Base-by-base conservation (phyloP, 2,797 vertebrate genomes). In the Dryobates pubescens region DNA sequence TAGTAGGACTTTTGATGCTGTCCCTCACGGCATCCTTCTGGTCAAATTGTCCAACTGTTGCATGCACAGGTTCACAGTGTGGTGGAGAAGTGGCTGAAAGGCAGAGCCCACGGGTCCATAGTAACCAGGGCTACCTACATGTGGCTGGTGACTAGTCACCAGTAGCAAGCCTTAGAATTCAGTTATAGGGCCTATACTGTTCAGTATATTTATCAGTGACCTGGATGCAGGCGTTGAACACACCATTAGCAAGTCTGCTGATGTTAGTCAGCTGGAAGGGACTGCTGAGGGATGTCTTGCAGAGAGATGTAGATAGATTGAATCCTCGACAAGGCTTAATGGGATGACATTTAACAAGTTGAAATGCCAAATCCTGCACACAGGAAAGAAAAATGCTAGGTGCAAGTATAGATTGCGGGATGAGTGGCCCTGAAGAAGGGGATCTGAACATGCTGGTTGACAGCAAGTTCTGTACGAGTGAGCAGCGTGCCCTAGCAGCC, bases 341-440 rank as follows among this genome's bases (percentile, higher is more conserved):
- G 38, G 34, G 5, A 18, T 83, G 54, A 59, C 30, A 53, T 53
- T 68, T 59, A 53, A 53, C 10, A 43, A 61, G 30, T 26, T 3
- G 0, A 75, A 84, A 68, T 59, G 45, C 24, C 1, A 2, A 16
- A 75, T 84, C 51, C 17, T 61, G 36, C 45, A 30, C 17, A 13
- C 26, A 45, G 11, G 29, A 29, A 1, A 6, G 53, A 58, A 19
- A 53, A 34, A 75, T 0, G 1, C 13, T 0, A 1, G 43, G 8
- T 20, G 32, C 17, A 17, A 61, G 8, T 51, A 13, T 32, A 38
- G 26, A 27, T 0, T 58, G 29, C 59, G 15, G 47, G 41, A 43
- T 23, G 9, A 34, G 30, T 15, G 36, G 19, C 26, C 13, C 49
- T 24, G 23, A 23, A 51, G 22, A 51, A 51, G 23, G 49, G 49